phyloP scores from a whole-genome alignment of 2,113 vertebrate genomes.

The Lanius ludovicianus region DNA sequence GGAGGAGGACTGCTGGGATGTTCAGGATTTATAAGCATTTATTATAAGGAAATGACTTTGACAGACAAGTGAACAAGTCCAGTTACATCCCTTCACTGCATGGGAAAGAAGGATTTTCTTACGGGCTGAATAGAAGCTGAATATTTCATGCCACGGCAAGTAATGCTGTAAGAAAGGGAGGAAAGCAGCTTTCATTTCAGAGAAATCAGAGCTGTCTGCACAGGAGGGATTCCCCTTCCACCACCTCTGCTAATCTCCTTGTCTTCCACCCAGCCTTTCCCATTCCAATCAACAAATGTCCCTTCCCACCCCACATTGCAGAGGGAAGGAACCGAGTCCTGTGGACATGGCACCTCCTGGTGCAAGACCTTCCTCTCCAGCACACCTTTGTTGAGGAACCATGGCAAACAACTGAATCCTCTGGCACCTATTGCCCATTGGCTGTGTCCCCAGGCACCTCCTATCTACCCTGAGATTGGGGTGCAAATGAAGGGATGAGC shows the following conservation, averaged over 20 bases:
- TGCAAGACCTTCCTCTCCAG: neutral
- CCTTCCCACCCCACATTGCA: neutral
- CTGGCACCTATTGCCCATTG: rapidly evolving
- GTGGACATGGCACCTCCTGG: neutral
- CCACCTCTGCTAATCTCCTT: neutral
- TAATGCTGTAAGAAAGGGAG: neutral
- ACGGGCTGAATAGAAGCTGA: neutral
- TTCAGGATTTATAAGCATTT: neutral
- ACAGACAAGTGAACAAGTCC: neutral
- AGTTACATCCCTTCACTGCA: neutral
- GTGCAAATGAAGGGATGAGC: neutral
- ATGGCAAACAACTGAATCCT: neutral
- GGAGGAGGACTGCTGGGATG: neutral
- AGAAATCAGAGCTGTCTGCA: neutral
- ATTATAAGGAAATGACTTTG: neutral
- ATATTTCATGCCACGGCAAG: neutral
- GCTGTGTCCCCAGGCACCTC: neutral
- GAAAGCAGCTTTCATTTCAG: neutral
- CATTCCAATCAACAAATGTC: neutral
- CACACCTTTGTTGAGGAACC: neutral
- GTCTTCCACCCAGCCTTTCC: neutral
- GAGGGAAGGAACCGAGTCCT: neutral
- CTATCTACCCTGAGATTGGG: rapidly evolving
- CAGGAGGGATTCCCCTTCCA: neutral
- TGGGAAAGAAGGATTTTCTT: conserved; percentile 16